Percentiles rank a stretch among this genome's conserved stretches.
These are phyloP conservation scores for Netelia inedita DNA, from an alignment of 2,888 invertebrate species.

Conservation along the genomic window DNA sequence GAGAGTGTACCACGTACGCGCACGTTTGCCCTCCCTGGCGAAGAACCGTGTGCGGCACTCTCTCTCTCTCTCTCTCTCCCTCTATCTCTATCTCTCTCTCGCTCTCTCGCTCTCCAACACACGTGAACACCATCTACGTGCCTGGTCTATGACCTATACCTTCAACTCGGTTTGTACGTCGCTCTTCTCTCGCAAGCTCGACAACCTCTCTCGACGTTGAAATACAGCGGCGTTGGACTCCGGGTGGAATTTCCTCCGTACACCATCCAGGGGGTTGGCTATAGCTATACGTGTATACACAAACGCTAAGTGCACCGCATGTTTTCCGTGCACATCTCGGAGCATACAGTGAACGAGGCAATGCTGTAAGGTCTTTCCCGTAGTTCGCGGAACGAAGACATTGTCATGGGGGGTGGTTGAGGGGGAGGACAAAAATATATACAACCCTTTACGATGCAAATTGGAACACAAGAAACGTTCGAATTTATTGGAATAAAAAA, in stretches of 20 bases:
- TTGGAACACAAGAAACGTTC: too few species aligned
- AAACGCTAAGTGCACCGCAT: constrained; percentile 24
- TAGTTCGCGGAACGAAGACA: background rate
- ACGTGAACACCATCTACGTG: constrained; percentile 39
- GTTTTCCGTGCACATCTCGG: constrained; percentile 15
- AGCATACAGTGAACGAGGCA: background rate
- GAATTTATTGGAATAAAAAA: too few species aligned
- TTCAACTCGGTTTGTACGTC: constrained; percentile 28
- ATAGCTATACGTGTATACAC: background rate
- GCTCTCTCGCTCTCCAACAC: constrained; percentile 25
- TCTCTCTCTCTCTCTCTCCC: constrained; percentile 26
- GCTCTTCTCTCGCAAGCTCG: constrained; percentile 35
- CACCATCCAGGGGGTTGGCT: background rate
- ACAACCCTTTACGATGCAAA: too few species aligned
- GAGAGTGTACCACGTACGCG: constrained; percentile 49
- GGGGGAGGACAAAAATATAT: too few species aligned
- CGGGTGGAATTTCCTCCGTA: constrained; percentile 38
- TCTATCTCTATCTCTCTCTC: constrained; percentile 11
- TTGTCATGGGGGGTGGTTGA: background rate
- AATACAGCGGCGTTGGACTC: constrained; percentile 42
- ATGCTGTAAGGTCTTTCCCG: constrained; percentile 1
- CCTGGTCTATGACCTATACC: constrained; percentile 36
- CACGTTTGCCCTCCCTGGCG: constrained; percentile 36
- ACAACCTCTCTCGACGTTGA: constrained; percentile 39
- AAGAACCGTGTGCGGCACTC: constrained; percentile 20